phyloP scores from a whole-genome alignment of 2,113 vertebrate genomes.

The Narcine bancroftii region DNA sequence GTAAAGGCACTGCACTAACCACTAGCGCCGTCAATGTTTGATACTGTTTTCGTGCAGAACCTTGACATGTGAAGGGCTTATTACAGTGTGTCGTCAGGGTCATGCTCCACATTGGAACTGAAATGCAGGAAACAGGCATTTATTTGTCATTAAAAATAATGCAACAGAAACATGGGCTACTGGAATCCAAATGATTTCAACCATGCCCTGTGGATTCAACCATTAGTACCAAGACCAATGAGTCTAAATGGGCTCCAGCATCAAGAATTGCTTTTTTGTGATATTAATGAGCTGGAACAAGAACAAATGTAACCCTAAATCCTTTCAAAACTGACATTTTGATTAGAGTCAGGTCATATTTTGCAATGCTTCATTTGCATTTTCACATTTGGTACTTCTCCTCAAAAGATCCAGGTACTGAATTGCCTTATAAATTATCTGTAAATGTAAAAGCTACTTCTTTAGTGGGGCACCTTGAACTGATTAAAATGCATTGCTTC shows the following conservation, averaged over 20 bases:
- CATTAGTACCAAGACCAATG: background rate
- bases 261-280: background rate
- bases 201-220: background rate
- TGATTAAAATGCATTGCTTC: conserved; percentile 11
- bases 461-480: background rate
- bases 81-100: background rate
- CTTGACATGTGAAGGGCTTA: background rate
- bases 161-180: background rate
- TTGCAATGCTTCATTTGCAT: background rate
- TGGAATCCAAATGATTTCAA: background rate
- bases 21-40: no score
- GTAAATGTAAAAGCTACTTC: background rate
- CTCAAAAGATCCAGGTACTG: background rate
- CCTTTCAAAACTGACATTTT: background rate
- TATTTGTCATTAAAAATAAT: background rate
- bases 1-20: no score
- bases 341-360: background rate
- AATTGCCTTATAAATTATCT: background rate
- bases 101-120: background rate
- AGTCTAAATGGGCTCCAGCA: background rate
- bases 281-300: background rate
- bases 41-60: background rate
- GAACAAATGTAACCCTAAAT: background rate
- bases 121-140: background rate
- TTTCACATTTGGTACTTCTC: background rate